Base-by-base conservation (phyloP, 1,140 invertebrate genomes). In the Zaprionus ghesquierei region DNA sequence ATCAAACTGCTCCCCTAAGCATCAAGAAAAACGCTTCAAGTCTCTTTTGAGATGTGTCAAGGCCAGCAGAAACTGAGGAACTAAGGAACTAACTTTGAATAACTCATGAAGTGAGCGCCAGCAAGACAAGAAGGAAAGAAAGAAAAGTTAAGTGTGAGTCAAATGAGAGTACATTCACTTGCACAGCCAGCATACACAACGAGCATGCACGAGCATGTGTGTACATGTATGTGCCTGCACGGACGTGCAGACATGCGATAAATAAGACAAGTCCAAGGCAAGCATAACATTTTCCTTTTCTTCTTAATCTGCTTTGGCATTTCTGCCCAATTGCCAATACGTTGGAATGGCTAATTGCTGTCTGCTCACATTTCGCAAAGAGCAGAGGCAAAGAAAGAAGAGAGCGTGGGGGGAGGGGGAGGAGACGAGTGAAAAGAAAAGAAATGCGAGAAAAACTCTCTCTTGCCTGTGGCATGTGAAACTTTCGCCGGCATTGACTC, bases 401-500 rank as follows among this genome's bases (percentile, higher is more conserved):
- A 33, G 31, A 33, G 31, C 3, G 6, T 12, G 6, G 13, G 10
- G 31, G 13, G 31, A 33, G 31, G 10, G 10, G 12, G 31, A 33
- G 31, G 31, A 12, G 12, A 6, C 2, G 18, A 46, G 6, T 18
- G 10, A 46, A 46, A 69, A 62, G 44, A 55, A 61, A 53, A 62
- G 44, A 69, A 79, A 44, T 8, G 70, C 75, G 38, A 55, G 55
- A 46, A 41, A 41, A 41, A 2, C 35, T n/a, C 62, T 41, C 35
- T n/a, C 62, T 41, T 13, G 20, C 50, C 46, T 23, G 60, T 58
- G 63, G 66, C 50, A 38, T 46, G 27, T 76, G 80, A 38, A 77
- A 73, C 56, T 73, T 77, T 69, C 63, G 76, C n/a, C 65, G 59
- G 35, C 44, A 27, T 53, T 64, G 68, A 41, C 46, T 58, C 64